Percentiles rank a stretch among this genome's conserved stretches.
Evolutionary conservation across 2,797 vertebrate genomes (phyloP).

Genomic region (Cheirogaleus major): DNA sequence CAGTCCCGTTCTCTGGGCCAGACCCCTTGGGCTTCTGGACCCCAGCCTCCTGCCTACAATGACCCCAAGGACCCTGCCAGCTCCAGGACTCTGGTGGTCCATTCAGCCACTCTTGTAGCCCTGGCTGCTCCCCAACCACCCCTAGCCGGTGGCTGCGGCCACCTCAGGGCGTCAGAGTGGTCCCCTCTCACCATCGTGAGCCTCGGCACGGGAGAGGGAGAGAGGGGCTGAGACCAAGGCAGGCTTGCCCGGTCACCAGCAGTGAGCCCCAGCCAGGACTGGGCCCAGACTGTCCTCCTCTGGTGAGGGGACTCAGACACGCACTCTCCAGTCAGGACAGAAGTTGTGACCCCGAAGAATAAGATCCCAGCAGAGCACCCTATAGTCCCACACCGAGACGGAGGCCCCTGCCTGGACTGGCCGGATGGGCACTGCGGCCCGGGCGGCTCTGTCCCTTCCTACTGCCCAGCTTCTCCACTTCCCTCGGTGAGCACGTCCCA

Average conservation of each 20-base stretch:
- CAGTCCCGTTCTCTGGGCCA: accelerated
- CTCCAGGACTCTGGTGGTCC: too few relatives aligned
- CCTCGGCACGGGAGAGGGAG: background rate
- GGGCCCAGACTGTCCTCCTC: background rate
- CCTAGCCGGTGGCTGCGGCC: accelerated
- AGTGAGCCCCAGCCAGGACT: too few relatives aligned
- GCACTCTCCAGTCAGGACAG: background rate
- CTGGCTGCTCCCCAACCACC: background rate
- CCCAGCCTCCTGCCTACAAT: background rate
- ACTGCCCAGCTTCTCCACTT: background rate
- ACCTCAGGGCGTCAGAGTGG: background rate
- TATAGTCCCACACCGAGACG: background rate
- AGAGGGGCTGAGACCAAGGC: background rate
- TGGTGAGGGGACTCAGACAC: background rate
- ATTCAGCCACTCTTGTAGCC: background rate
- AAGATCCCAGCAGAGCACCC: accelerated
- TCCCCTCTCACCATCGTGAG: background rate
- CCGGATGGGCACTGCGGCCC: background rate
- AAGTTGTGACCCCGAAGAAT: accelerated
- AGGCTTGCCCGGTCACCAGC: background rate
- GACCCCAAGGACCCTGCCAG: background rate
- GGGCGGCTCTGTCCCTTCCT: background rate
- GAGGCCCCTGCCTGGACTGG: background rate
- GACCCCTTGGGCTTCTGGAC: background rate
- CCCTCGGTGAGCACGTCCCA: background rate